Percentiles rank a stretch among this genome's conserved stretches.
Conservation (phyloP, 2,888 invertebrate species). For the Hydriomena furcata region DNA sequence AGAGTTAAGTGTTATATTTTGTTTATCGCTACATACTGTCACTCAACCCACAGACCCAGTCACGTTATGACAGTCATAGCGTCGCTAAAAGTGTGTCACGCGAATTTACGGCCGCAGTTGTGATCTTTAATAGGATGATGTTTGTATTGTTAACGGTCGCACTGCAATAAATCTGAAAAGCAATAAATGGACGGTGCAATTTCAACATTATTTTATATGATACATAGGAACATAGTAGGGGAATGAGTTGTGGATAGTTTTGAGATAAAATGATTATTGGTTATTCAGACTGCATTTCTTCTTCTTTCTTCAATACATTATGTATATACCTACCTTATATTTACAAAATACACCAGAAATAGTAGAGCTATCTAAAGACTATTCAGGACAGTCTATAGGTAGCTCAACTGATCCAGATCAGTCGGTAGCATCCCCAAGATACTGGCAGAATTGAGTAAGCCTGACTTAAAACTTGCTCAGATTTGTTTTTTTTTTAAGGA, state of each 20-base stretch:
- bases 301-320: no score
- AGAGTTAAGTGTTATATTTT: no score
- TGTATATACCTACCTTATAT: no score
- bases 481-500: no score
- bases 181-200: background rate
- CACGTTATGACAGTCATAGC: constrained; percentile 42
- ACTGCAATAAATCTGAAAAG: constrained; percentile 9
- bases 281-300: no score
- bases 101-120: constrained; percentile 27
- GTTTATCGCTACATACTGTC: constrained; percentile 3
- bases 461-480: no score
- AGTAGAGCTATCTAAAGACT: no score
- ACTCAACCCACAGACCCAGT: constrained; percentile 25
- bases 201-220: background rate
- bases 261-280: background rate
- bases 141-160: constrained; percentile 21
- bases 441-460: no score
- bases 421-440: no score
- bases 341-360: no score
- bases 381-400: no score
- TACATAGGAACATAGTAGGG: background rate
- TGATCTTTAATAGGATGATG: constrained; percentile 26
- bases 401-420: no score
- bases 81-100: constrained; percentile 34
- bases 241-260: background rate